Conservation (phyloP, 2,888 invertebrate species). For the Lissonota sp. region DNA sequence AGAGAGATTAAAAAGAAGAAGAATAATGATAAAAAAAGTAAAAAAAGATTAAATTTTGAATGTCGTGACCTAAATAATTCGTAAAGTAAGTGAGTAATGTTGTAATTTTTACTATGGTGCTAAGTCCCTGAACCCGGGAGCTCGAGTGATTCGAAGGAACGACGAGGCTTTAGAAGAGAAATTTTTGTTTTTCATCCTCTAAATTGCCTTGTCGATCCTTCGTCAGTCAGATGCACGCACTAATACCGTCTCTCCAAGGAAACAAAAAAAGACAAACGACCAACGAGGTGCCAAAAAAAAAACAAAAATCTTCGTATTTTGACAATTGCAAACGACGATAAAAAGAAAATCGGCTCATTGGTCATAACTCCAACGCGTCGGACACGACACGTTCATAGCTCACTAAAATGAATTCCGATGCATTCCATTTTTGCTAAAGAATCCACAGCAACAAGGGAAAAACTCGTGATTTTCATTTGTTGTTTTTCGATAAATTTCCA, state of each 20-base stretch:
- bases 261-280: constrained; percentile 50
- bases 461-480: constrained; percentile 47
- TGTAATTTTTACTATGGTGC: constrained; percentile 68
- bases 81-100: constrained; percentile 62
- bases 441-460: background rate
- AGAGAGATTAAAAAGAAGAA: constrained; percentile 21
- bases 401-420: constrained; percentile 60
- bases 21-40: constrained; percentile 27
- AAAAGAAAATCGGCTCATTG: constrained; percentile 43
- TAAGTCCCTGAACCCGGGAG: constrained; percentile 61
- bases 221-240: constrained; percentile 51
- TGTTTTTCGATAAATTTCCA: constrained; percentile 1
- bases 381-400: constrained; percentile 53
- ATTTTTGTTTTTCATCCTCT: background rate
- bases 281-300: constrained; percentile 69
- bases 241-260: constrained; percentile 57
- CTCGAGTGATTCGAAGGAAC: constrained; percentile 36
- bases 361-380: constrained; percentile 53
- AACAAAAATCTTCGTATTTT: constrained; percentile 58
- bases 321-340: constrained; percentile 48
- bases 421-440: constrained; percentile 59
- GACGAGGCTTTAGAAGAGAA: constrained; percentile 33
- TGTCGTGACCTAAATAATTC: constrained; percentile 63
- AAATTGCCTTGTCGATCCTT: constrained; percentile 47
- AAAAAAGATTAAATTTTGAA: constrained; percentile 55